Conservation (phyloP, 2,113 vertebrate genomes). For the Dasyornis broadbenti region DNA sequence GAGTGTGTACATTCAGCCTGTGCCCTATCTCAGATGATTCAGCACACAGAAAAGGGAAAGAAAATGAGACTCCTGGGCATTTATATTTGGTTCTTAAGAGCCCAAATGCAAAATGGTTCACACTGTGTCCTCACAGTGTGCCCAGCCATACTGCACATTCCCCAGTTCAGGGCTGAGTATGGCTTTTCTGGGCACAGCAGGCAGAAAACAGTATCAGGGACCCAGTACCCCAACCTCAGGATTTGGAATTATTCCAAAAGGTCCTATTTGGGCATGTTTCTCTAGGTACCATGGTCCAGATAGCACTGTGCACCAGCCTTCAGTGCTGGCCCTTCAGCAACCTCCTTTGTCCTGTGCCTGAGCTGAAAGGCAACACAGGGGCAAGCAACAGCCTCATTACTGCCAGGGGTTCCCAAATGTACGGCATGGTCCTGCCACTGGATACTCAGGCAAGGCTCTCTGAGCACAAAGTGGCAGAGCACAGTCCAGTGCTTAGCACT, state of each 20-base stretch:
- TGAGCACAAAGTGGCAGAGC: neutral
- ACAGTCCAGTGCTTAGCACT: neutral
- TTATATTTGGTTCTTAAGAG: neutral
- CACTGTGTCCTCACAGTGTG: no score
- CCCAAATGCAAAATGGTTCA: neutral
- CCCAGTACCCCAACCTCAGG: neutral
- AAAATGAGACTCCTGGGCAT: neutral
- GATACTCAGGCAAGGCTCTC: neutral
- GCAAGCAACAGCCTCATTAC: neutral
- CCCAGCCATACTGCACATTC: neutral
- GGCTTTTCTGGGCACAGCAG: neutral
- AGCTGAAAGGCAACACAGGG: neutral
- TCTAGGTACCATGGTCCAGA: neutral
- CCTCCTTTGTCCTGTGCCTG: neutral
- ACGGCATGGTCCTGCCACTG: neutral
- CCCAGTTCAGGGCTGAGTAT: neutral
- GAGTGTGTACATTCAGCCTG: neutral
- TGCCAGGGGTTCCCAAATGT: neutral
- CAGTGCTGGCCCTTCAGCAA: neutral
- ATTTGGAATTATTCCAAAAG: neutral
- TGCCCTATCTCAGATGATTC: neutral
- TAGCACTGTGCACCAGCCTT: neutral
- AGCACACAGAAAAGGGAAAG: neutral
- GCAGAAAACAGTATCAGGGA: neutral
- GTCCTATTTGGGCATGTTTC: neutral